Evolutionary conservation across 1,140 invertebrate genomes (phyloP), one percentile per base, ranked within the genome.

Genomic region (Cydia amplana): DNA sequence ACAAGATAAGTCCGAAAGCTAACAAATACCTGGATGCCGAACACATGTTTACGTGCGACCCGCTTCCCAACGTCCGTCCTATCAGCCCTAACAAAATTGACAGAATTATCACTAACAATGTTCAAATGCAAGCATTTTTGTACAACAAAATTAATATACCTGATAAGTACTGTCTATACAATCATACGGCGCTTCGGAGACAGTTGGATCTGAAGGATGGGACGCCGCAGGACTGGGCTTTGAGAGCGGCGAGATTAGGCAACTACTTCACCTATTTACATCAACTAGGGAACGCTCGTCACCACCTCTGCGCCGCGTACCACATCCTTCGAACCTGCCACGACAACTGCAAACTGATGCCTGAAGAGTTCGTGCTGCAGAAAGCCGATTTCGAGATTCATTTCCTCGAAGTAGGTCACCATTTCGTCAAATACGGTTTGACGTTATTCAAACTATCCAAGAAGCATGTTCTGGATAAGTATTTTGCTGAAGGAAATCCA

Each of bases 361-460:
- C 89, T 2, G 86, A 87, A 79, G 88, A 91, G 75, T 90, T 91
- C 75, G 82, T 87, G 36, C 73, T 84, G 14, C 83, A 93, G 84
- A 93, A 92, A 81, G 86, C 94, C 72, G 93, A 93, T 63, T 88
- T 94, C 20, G 87, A 93, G 70, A 92, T 94, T 78, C 91, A 93
- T 74, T 94, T 93, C 79, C 93, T 95, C 20, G 95, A 96, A 84
- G 85, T 96, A 12, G 93, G 94, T 23, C 93, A 94, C 74, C 94
- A 94, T 80, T 95, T 95, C 95, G 93, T 94, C 1, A 96, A 95
- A 83, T 96, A 95, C 85, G 94, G 94, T 12, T 83, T 95, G 12
- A 90, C 91, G 18, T 81, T 96, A 18, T 93, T 96, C 75, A 94
- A 94, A 79, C 73, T 90, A 49, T 95, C 95, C 0, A 93, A 92